phyloP scores from a whole-genome alignment of 2,797 vertebrate species.

The Phrynocephalus vlangalii region DNA sequence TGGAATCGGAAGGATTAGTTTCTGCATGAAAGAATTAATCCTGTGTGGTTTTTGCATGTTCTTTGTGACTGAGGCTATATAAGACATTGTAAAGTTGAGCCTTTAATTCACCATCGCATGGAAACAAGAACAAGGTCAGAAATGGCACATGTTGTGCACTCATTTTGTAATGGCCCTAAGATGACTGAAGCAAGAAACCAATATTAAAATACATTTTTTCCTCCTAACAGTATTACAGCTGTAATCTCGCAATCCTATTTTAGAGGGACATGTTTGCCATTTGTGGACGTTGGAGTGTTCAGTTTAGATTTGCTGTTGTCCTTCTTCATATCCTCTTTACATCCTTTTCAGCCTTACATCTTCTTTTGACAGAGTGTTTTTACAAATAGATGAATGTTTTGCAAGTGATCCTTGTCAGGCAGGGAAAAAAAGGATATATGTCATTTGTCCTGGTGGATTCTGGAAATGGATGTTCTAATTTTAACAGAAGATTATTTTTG shows the following conservation, averaged over 20 bases:
- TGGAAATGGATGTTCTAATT: not conserved
- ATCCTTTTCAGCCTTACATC: slow-evolving; percentile 2
- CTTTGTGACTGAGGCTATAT: slow-evolving; percentile 2
- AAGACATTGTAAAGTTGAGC: slow-evolving; percentile 21
- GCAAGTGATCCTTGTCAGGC: not conserved
- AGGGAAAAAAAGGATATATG: not conserved
- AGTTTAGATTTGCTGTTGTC: slow-evolving; percentile 4
- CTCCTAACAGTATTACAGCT: slow-evolving; percentile 7
- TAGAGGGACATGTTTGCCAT: not conserved
- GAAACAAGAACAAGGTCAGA: slow-evolving; percentile 15
- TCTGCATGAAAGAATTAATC: slow-evolving; percentile 27
- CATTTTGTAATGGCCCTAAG: slow-evolving; percentile 30
- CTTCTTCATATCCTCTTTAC: not conserved
- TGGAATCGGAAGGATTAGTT: slow-evolving; percentile 29
- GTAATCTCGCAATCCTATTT: slow-evolving; percentile 20
- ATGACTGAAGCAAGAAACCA: not conserved
- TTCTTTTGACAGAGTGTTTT: not conserved
- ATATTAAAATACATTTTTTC: not conserved
- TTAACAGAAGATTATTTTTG: not conserved
- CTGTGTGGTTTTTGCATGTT: not conserved
- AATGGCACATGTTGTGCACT: not conserved
- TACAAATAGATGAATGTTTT: slow-evolving; percentile 6
- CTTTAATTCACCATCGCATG: not conserved
- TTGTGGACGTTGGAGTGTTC: slow-evolving; percentile 2
- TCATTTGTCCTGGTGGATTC: not conserved